These are phyloP conservation scores for Rhagonycha fulva DNA, from an alignment of 2,888 invertebrate species.

Conservation along the genomic window DNA sequence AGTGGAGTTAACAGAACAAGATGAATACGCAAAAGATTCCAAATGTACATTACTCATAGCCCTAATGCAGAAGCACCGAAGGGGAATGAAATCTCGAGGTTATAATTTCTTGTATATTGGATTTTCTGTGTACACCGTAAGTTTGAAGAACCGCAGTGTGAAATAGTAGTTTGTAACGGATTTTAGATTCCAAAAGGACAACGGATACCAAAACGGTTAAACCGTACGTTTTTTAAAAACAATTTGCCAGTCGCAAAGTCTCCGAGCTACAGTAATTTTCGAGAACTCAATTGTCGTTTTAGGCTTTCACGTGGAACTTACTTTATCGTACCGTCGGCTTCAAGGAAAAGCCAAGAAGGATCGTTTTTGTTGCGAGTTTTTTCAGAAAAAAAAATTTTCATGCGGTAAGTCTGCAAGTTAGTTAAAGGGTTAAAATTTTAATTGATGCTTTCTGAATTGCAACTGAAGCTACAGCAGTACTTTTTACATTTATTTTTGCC, in stretches of 20 bases:
- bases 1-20: conserved; percentile 75
- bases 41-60: conserved; percentile 94
- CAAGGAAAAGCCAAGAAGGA: conserved; percentile 94
- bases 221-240: conserved; percentile 91
- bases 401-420: conserved; percentile 82
- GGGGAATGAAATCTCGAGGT: conserved; percentile 85
- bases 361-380: conserved; percentile 95
- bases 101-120: conserved; percentile 93
- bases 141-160: conserved; percentile 37
- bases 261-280: conserved; percentile 91
- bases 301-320: conserved; percentile 93
- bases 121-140: conserved; percentile 89
- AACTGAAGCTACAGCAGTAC: too few species aligned
- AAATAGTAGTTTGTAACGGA: neutral
- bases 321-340: conserved; percentile 94
- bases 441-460: too few species aligned
- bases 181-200: conserved; percentile 67
- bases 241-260: conserved; percentile 90
- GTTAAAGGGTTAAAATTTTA: conserved; percentile 45
- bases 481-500: neutral
- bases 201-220: conserved; percentile 72
- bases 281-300: conserved; percentile 92
- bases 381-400: conserved; percentile 86
- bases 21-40: conserved; percentile 85
- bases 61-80: conserved; percentile 95